A percentile compares a stretch with the other conserved stretches of the same genome.
phyloP scores from a whole-genome alignment of 2,113 vertebrate species.

The Petroica traversi region DNA sequence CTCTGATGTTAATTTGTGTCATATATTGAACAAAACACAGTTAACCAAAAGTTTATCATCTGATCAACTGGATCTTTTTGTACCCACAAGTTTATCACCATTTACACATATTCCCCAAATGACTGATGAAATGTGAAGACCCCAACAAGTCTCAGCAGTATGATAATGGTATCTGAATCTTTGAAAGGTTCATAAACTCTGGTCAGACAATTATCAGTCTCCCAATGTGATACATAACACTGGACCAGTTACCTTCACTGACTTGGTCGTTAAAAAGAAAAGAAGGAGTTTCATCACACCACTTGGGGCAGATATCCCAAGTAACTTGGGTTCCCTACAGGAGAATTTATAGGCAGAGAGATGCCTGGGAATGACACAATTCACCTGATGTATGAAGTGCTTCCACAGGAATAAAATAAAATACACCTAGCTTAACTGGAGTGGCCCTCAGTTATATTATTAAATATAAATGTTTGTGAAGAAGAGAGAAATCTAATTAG shows the following conservation, averaged over 20 bases:
- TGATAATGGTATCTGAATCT: not conserved
- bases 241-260: not conserved
- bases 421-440: not conserved
- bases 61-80: not conserved
- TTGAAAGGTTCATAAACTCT: not conserved
- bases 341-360: not conserved
- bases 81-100: not conserved
- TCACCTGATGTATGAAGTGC: not conserved
- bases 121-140: not conserved
- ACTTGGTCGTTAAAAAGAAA: not conserved
- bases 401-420: not conserved
- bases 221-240: not conserved
- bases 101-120: not conserved
- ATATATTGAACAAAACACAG: not conserved
- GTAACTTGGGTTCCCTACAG: not conserved
- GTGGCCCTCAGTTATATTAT: not conserved
- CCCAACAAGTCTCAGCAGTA: too few relatives aligned
- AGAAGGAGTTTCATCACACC: not conserved
- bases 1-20: not conserved
- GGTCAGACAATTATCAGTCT: not conserved
- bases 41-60: not conserved
- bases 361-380: rapidly evolving
- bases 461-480: not conserved
- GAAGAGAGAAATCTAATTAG: not conserved
- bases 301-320: rapidly evolving